A percentile compares a stretch with the other conserved stretches of the same genome.
Evolutionary conservation across 2,797 vertebrate species (phyloP).

Genomic region (Crossoptilon crossoptilon): DNA sequence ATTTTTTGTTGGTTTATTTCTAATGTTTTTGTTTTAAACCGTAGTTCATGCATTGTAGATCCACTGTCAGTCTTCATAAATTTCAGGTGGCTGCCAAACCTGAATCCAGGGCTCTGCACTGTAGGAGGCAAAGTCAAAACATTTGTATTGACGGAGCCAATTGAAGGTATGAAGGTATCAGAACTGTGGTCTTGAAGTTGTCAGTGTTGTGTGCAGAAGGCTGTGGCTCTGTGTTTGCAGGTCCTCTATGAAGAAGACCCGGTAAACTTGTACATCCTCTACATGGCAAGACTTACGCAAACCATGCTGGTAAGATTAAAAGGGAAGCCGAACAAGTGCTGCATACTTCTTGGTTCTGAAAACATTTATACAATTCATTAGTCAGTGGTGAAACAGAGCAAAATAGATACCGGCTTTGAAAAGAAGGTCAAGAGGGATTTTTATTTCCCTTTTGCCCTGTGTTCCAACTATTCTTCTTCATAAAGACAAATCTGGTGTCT

Average conservation of each 20-base stretch:
- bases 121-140: not conserved
- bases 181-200: not conserved
- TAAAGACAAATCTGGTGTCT: not conserved
- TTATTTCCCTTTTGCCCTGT: not conserved
- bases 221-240: not conserved
- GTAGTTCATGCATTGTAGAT: not conserved
- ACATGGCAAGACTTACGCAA: not conserved
- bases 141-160: not conserved
- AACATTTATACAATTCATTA: not conserved
- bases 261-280: not conserved
- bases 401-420: not conserved
- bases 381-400: not conserved
- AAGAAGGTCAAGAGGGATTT: not conserved
- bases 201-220: fast-evolving
- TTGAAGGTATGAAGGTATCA: not conserved
- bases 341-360: not conserved
- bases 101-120: not conserved
- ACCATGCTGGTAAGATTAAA: not conserved
- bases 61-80: not conserved
- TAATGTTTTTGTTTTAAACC: not conserved
- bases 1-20: not conserved
- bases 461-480: not conserved
- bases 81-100: not conserved
- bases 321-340: not conserved
- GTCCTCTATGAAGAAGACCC: fast-evolving